Evolutionary conservation across 2,888 invertebrate genomes (phyloP), one percentile per base, ranked within the genome.

Genomic region (Dyspetes luteomarginatus): DNA sequence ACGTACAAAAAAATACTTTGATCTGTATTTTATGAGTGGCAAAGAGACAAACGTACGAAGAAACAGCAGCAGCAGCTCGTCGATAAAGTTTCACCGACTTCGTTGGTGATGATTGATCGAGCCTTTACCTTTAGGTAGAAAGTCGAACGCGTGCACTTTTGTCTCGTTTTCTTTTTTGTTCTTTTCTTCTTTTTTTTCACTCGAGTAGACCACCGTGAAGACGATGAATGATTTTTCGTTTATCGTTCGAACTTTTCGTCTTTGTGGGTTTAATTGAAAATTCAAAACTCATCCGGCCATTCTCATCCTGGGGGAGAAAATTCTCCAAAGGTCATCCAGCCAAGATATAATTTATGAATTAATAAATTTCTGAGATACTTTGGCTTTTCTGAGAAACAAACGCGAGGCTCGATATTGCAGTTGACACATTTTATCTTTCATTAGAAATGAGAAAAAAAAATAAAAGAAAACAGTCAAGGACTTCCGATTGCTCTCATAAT

Each of bases 51-150:
- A 19, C 12, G 17, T 12, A 28, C 48, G 3, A 24, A 45, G 26
- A 26, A 12, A 19, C 45, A 15, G 4, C 4, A 30, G 15, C 24
- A 9, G 19, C 4, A 55, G 78, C 73, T 56, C 73, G 64, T 15
- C 50, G 72, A 67, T 69, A 62, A 62, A 77, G 73, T 77, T 78
- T 77, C 77, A 81, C 72, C 72, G 60, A 67, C 50, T 41, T 69
- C 73, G 55, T 22, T 58, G n/a, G n/a, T n/a, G 75, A 71, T 71
- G 79, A 79, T 75, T 71, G 75, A 71, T 75, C 65, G 56, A 43
- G 43, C 75, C 26, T 19, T 24, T 45, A 15, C 45, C 52, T n/a
- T n/a, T 41, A 41, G 52, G 58, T 79, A 75, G 79, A 79, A 75
- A 75, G 79, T 79, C 75, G 78, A 74, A 64, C 62, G 64, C 36